Conservation (phyloP, 2,888 invertebrate species). For the Campopleginae sp. region DNA sequence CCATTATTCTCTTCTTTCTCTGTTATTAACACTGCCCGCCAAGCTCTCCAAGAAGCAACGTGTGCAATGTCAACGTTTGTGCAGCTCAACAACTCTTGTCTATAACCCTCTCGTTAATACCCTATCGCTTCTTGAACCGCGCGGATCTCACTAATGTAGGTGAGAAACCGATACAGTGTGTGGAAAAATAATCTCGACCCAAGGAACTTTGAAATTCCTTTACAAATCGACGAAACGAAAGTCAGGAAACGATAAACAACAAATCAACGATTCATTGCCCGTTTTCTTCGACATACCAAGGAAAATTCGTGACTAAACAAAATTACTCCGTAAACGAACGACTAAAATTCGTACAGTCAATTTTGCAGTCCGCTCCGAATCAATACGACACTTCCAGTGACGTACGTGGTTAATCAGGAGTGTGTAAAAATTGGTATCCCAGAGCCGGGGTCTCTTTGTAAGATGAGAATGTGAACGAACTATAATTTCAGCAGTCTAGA, state of each 20-base stretch:
- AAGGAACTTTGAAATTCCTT: background rate
- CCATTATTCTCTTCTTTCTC: slow-evolving; percentile 12
- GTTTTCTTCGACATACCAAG: background rate
- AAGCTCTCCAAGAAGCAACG: slow-evolving; percentile 23
- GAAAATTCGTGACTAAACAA: background rate
- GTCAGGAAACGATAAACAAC: background rate
- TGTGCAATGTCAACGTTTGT: slow-evolving; percentile 35
- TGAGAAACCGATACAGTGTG: background rate
- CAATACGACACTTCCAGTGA: background rate
- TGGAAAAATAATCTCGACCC: background rate
- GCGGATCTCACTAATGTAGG: slow-evolving; percentile 5
- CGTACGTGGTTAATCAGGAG: background rate
- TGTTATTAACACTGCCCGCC: background rate
- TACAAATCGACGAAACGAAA: background rate
- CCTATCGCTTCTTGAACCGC: slow-evolving; percentile 20
- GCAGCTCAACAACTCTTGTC: slow-evolving; percentile 27
- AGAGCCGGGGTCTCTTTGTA: background rate
- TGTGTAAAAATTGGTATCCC: background rate
- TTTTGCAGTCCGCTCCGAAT: background rate
- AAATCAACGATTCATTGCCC: background rate
- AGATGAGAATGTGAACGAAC: background rate
- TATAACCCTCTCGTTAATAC: slow-evolving; percentile 9
- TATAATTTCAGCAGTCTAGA: slow-evolving; percentile 27
- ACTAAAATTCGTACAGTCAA: background rate
- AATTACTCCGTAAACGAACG: background rate